phyloP scores from a whole-genome alignment of 2,797 vertebrate genomes.

The Sciurus vulgaris region DNA sequence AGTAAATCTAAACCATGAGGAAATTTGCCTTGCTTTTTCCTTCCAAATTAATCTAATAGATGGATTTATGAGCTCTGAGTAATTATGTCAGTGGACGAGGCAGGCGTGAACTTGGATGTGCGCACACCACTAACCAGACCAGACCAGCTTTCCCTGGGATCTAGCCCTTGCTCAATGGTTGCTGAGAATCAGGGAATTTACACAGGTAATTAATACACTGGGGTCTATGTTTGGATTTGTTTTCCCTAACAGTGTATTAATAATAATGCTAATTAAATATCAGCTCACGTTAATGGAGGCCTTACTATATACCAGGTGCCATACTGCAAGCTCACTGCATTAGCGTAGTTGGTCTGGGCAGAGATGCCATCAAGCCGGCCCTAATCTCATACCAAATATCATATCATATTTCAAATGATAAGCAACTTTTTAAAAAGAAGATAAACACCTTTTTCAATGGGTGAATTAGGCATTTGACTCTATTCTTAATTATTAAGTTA shows the following conservation, averaged over 20 bases:
- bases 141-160: neutral
- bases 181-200: neutral
- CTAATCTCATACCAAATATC: neutral
- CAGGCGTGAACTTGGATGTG: neutral
- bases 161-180: neutral
- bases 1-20: neutral
- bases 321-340: neutral
- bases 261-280: neutral
- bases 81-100: neutral
- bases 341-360: neutral
- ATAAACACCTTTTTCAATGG: neutral
- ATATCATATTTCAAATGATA: neutral
- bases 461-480: neutral
- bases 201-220: fast-evolving
- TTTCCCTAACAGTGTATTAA: neutral
- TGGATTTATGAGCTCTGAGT: neutral
- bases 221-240: neutral
- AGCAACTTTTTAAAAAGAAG: neutral
- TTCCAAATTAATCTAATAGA: neutral
- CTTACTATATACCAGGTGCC: neutral
- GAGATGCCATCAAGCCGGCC: neutral
- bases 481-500: neutral
- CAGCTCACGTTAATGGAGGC: neutral
- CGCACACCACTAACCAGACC: too few species aligned
- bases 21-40: neutral